Evolutionary conservation across 2,888 invertebrate species (phyloP).

Genomic region (Terebella lapidaria): DNA sequence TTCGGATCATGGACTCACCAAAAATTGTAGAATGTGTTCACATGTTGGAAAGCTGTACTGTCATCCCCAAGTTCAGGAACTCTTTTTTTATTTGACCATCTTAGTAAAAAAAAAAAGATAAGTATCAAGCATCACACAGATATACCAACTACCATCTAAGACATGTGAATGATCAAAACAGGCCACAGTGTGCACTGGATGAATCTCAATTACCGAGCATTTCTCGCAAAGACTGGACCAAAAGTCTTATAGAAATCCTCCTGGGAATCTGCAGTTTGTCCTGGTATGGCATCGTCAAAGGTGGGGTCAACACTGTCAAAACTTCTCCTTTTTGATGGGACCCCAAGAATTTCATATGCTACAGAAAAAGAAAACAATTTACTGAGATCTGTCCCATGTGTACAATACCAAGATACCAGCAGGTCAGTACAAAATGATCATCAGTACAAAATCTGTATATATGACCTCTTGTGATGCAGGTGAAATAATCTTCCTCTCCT

Average conservation of each 20-base stretch:
- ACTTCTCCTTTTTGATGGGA: slow-evolving; percentile 73
- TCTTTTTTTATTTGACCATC: slow-evolving; percentile 83
- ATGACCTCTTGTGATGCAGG: slow-evolving; percentile 85
- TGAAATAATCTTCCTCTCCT: slow-evolving; percentile 85
- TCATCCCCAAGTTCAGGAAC: slow-evolving; percentile 78
- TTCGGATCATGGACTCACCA: too few species aligned
- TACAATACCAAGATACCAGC: too few species aligned
- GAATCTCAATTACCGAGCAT: slow-evolving; percentile 58
- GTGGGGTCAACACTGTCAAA: slow-evolving; percentile 96
- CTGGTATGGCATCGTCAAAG: slow-evolving; percentile 84
- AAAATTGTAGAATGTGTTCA: slow-evolving; percentile 91
- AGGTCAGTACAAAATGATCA: too few species aligned
- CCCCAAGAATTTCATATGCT: slow-evolving; percentile 88
- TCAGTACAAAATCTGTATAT: too few species aligned
- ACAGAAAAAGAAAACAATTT: slow-evolving; percentile 13
- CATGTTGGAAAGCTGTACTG: slow-evolving; percentile 74
- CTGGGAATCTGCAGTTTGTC: slow-evolving; percentile 64
- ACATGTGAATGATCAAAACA: too few species aligned
- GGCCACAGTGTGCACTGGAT: too few species aligned
- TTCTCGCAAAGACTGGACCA: slow-evolving; percentile 56
- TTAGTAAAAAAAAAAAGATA: slow-evolving; percentile 36
- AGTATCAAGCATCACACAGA: not conserved
- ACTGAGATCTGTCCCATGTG: too few species aligned
- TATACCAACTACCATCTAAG: too few species aligned
- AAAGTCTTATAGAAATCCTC: slow-evolving; percentile 69